phyloP scores from a whole-genome alignment of 2,797 vertebrate genomes.

The Onychomys torridus region DNA sequence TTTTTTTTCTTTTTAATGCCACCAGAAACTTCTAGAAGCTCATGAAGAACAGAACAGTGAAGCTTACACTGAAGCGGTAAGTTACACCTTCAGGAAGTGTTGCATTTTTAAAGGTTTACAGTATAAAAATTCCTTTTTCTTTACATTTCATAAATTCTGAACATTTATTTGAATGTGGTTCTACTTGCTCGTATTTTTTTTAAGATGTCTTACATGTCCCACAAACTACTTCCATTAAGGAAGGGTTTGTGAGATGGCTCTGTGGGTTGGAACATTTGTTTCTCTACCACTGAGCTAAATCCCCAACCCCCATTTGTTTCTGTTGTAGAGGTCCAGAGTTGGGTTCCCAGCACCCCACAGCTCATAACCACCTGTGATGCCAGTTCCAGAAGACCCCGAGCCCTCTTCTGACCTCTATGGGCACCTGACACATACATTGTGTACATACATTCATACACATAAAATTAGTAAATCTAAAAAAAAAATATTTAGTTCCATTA shows the following conservation, averaged over 20 bases:
- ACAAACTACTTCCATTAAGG: background rate
- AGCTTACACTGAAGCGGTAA: constrained; percentile 98
- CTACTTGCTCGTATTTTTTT: constrained; percentile 3
- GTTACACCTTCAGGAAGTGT: constrained; percentile 77
- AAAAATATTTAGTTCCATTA: background rate
- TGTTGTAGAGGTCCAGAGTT: background rate
- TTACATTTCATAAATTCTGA: constrained; percentile 12
- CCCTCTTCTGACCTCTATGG: background rate
- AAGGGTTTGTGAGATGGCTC: background rate
- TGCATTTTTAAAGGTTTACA: background rate
- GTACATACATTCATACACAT: background rate
- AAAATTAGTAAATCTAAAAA: background rate
- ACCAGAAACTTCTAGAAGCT: constrained; percentile 98
- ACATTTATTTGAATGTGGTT: background rate
- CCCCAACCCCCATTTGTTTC: background rate
- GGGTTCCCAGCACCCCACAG: background rate
- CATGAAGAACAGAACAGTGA: constrained; percentile 98
- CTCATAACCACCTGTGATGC: background rate
- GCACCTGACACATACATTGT: background rate
- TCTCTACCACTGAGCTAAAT: too few relatives aligned
- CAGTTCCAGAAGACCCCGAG: background rate
- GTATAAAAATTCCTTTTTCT: constrained; percentile 19
- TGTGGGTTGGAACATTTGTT: background rate
- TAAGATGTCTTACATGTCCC: background rate
- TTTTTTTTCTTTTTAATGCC: constrained; percentile 53